Base-by-base conservation (phyloP, 2,888 invertebrate species). In the Pseudolycoriella hygida region DNA sequence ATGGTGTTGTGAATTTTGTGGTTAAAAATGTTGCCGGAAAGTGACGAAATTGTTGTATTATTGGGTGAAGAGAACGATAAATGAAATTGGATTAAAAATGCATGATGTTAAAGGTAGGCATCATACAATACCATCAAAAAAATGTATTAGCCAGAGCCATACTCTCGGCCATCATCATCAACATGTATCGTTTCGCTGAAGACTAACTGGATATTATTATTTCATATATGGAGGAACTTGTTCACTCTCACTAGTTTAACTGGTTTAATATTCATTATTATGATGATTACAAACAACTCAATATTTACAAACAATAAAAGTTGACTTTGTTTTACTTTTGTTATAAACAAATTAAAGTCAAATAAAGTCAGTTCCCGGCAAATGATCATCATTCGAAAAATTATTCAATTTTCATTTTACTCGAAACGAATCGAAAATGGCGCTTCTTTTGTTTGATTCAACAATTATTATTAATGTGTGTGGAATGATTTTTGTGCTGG, bases 231-330 rank as follows among this genome's bases (percentile, higher is more conserved):
- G 17, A 17, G 17, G 17, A 39, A 39, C 39, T 39, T 39, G 39
- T 39, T 39, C 39, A 39, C 39, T 39, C 39, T 39, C 39, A 39
- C 39, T 39, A 17, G 39, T 17, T 39, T 39, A 39, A 39, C 39
- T 39, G 39, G 39, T 39, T 39, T 39, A 34, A 14, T 34, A 34
- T 34, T 34, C 15, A 34, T 34, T 34, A 34, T 34, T 34, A 34
- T 34, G 34, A 14, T 34, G 34, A 25, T 34, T 34, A 14, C 34
- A 34, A 34, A 34, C 34, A 34, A 34, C 34, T 34, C 34, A 34
- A 34, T 34, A 34, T 25, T 25, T 25, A 25, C 25, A 25, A 25
- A 25, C 25, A 25, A 25, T 25, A 25, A 25, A 25, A 25, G 25
- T 25, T 25, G 25, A 25, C 8, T 25, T 25, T 25, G 25, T 25